Conservation (phyloP, 2,888 invertebrate genomes). For the Sepiola atlantica region DNA sequence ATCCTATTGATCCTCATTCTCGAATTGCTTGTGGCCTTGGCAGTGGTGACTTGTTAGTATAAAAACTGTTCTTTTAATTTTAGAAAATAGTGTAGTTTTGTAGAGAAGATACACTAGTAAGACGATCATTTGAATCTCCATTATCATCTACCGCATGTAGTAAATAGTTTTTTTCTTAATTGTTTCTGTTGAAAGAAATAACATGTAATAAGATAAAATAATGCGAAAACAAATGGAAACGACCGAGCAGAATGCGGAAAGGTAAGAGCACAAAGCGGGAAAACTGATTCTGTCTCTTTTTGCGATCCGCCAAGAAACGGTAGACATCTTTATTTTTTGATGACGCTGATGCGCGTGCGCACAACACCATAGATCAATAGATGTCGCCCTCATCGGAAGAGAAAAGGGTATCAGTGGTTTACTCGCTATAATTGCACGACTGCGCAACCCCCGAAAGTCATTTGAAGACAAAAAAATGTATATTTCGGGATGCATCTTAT, state of each 20-base stretch:
- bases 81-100: neutral
- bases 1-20: no score
- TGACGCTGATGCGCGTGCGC: neutral
- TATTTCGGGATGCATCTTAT: neutral
- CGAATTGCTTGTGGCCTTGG: no score
- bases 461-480: neutral
- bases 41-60: no score
- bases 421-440: neutral
- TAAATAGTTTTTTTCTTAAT: neutral
- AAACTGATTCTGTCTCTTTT: neutral
- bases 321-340: neutral
- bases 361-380: constrained; percentile 12
- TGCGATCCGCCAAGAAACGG: neutral
- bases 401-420: neutral
- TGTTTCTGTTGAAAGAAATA: neutral
- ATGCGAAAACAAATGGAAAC: neutral
- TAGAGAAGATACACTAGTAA: neutral
- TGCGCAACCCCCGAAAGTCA: neutral
- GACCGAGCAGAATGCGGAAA: neutral
- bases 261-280: neutral
- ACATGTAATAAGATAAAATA: neutral
- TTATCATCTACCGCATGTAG: neutral
- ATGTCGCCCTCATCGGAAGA: constrained; percentile 4
- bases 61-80: neutral
- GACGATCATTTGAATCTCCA: neutral